phyloP scores from a whole-genome alignment of 2,888 invertebrate genomes.

The Drosophila picticornis region DNA sequence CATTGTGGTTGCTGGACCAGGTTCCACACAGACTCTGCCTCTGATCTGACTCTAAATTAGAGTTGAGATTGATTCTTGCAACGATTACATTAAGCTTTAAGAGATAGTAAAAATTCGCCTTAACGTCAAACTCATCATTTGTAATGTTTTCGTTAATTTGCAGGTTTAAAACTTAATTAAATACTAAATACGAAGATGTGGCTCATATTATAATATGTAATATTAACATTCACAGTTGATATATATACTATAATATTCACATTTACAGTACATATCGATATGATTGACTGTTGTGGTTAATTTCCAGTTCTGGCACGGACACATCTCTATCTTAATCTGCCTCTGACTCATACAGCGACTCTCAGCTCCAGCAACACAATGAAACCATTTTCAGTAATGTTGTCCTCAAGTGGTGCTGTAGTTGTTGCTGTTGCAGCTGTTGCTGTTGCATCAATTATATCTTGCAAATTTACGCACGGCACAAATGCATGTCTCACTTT shows the following conservation, averaged over 20 bases:
- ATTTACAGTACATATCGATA: background rate
- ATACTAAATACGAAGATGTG: background rate
- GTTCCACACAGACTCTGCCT: constrained; percentile 8
- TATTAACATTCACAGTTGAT: background rate
- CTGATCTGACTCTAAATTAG: constrained; percentile 16
- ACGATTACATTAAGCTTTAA: background rate
- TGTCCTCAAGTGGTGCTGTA: constrained; percentile 33
- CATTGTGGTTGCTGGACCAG: constrained; percentile 24
- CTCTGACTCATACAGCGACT: background rate
- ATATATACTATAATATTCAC: background rate
- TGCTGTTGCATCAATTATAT: constrained; percentile 59
- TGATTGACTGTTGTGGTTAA: background rate
- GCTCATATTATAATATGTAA: background rate
- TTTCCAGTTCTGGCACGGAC: constrained; percentile 3
- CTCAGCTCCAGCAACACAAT: constrained; percentile 33
- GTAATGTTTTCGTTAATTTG: background rate
- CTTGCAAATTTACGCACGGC: constrained; percentile 46
- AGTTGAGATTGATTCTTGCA: constrained; percentile 2
- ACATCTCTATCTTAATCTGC: constrained; percentile 11
- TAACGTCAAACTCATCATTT: background rate
- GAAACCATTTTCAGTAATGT: constrained; percentile 20
- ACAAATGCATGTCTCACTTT: constrained; percentile 35
- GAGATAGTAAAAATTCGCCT: background rate
- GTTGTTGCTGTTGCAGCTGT: constrained; percentile 9
- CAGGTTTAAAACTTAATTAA: background rate